Conservation (phyloP, 2,113 vertebrate species). For the Oryzias melastigma region DNA sequence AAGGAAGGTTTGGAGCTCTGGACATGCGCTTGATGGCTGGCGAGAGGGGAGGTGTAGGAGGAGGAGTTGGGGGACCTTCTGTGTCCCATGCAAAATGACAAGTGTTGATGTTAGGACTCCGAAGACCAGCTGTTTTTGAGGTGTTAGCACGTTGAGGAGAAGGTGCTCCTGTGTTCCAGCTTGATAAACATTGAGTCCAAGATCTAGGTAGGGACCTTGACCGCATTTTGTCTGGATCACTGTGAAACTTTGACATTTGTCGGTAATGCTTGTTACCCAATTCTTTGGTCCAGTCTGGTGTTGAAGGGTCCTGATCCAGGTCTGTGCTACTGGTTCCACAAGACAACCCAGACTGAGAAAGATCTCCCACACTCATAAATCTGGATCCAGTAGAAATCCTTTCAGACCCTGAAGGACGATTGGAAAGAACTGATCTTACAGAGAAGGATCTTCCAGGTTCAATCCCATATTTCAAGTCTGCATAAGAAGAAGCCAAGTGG, state of each 20-base stretch:
- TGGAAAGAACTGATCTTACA: constrained; percentile 73
- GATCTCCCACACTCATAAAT: constrained; percentile 67
- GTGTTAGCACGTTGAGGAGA: constrained; percentile 3
- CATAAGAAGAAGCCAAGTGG: constrained; percentile 53
- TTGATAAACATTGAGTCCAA: constrained; percentile 48
- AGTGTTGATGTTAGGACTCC: constrained; percentile 37
- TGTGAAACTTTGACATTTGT: constrained; percentile 8
- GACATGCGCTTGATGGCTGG: constrained; percentile 64
- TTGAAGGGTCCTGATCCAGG: constrained; percentile 22
- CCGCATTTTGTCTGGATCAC: constrained; percentile 43
- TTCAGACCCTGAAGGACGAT: constrained; percentile 69
- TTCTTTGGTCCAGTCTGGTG: constrained; percentile 16
- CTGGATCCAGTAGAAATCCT: constrained; percentile 74
- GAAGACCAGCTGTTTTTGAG: constrained; percentile 24
- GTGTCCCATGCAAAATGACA: constrained; percentile 52
- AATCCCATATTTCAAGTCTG: constrained; percentile 77
- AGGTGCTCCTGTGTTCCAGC: constrained; percentile 38
- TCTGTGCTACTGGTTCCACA: constrained; percentile 19
- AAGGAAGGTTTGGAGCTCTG: constrained; percentile 59
- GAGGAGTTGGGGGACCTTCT: constrained; percentile 70
- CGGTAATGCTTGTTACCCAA: background rate
- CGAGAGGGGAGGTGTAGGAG: constrained; percentile 69
- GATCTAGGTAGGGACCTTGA: constrained; percentile 68
- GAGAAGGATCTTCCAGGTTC: constrained; percentile 69
- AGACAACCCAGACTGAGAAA: constrained; percentile 36